A percentile compares a stretch with the other conserved stretches of the same genome.
Evolutionary conservation across 2,888 invertebrate genomes (phyloP).

Genomic region (Megastigmus dorsalis): DNA sequence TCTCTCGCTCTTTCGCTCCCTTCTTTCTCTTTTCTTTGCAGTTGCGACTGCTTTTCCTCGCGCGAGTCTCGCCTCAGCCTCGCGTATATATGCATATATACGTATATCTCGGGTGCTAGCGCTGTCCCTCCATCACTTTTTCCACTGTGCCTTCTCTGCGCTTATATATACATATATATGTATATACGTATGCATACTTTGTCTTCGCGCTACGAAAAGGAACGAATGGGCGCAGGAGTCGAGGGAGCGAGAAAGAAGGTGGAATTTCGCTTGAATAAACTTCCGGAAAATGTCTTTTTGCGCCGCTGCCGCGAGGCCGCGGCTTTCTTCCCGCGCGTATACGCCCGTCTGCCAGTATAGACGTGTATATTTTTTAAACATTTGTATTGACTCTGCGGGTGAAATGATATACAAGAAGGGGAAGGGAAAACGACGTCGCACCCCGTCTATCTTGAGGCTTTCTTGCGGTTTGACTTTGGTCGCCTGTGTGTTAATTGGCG

Average conservation of each 20-base stretch:
- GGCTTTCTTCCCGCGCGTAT: too few relatives aligned
- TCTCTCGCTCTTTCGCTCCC: slow-evolving; percentile 52
- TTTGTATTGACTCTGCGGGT: slow-evolving; percentile 12
- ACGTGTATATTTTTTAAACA: background rate
- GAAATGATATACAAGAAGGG: background rate
- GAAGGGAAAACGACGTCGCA: background rate
- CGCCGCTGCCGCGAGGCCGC: background rate
- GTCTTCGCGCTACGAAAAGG: slow-evolving; percentile 33
- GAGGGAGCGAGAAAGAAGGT: slow-evolving; percentile 33
- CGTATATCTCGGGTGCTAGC: too few relatives aligned
- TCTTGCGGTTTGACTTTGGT: slow-evolving; percentile 18
- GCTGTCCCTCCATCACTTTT: background rate
- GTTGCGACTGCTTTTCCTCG: background rate
- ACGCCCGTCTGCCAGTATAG: too few relatives aligned
- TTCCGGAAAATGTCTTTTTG: slow-evolving; percentile 45
- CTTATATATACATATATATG: background rate
- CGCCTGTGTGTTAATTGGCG: slow-evolving; percentile 22
- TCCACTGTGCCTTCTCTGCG: background rate
- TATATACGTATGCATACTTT: slow-evolving; percentile 44
- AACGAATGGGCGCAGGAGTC: slow-evolving; percentile 39
- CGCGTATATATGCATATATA: background rate
- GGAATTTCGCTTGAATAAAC: slow-evolving; percentile 35
- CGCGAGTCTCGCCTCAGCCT: background rate
- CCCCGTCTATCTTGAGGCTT: slow-evolving; percentile 10
- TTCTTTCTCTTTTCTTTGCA: slow-evolving; percentile 40